A percentile compares a stretch with the other conserved stretches of the same genome.
phyloP scores from a whole-genome alignment of 37 sponge, comb jelly and placozoan genomes.

The Axinella damicornis region DNA sequence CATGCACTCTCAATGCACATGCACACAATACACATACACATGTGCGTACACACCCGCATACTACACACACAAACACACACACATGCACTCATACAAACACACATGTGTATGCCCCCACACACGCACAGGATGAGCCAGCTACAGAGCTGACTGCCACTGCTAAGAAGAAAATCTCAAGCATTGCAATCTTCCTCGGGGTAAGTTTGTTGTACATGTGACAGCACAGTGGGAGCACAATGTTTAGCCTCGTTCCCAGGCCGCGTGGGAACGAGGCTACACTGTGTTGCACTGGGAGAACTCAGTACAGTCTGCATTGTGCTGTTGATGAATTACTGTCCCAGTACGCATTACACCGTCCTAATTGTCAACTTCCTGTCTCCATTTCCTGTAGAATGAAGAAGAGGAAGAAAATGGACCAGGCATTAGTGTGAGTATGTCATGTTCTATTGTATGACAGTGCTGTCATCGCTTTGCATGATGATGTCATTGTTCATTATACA shows the following conservation, averaged over 20 bases:
- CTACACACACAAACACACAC: conserved; percentile 1
- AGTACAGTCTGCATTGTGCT: too few species aligned
- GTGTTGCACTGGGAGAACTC: too few species aligned
- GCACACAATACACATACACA: too few species aligned
- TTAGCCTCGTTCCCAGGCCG: too few species aligned
- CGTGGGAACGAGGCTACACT: too few species aligned
- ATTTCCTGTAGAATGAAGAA: conserved; percentile 58
- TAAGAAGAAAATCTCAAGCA: conserved; percentile 92
- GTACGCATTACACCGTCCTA: too few species aligned
- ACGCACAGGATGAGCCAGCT: conserved; percentile 54
- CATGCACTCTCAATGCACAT: too few species aligned
- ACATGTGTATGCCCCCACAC: neutral
- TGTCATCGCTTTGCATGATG: neutral
- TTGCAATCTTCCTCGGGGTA: conserved; percentile 96
- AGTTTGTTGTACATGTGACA: neutral
- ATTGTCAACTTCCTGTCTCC: neutral
- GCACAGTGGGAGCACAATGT: too few species aligned
- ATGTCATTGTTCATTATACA: too few species aligned
- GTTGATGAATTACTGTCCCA: too few species aligned
- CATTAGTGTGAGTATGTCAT: conserved; percentile 48
- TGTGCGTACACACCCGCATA: neutral
- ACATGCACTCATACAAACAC: conserved; percentile 25
- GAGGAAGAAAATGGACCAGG: conserved; percentile 63
- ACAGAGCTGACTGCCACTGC: conserved; percentile 70
- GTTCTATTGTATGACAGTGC: too few species aligned